Base-by-base conservation (phyloP, 2,113 vertebrate genomes). In the Cephalophus harveyi region DNA sequence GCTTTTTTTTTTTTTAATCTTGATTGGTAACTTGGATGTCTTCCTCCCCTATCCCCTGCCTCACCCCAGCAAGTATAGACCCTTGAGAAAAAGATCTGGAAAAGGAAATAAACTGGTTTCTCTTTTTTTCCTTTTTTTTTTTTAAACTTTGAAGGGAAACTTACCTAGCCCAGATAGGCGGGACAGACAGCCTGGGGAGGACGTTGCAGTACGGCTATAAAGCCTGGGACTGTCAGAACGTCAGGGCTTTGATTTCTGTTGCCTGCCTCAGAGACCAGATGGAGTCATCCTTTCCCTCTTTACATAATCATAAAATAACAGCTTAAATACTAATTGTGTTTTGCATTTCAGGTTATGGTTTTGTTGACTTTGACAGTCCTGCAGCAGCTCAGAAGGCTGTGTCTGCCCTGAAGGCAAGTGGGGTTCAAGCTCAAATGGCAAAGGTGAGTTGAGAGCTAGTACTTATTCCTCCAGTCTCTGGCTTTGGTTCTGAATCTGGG, bases 381-480 rank as follows among this genome's bases (percentile, higher is more conserved):
- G 99, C 99, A 74, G 99, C 99, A 78, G 99, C 99, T 98, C 99
- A 99, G 99, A 99, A 99, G 98, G 99, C 99, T 0, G 99, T 99
- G 97, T 99, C 99, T 55, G 99, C 99, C 98, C 99, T 99, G 97
- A 99, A 99, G 98, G 99, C 99, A 83, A 99, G 90, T 87, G 99
- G 99, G 94, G 99, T 99, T 97, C 99, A 99, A 98, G 99, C 99
- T 97, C 99, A 99, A 98, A 99, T 99, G 99, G 99, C 99, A 98
- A 99, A 99, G 99, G 99, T 99, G 99, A 99, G 98, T 98, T 82
- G 85, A 93, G 55, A 97, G 59, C 87, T 95, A 1, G 33, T 2
- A 9, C 21, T n/a, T 1, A 0, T 12, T 89, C 33, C 89, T 57
- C 23, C 62, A 0, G 74, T 23, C 30, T 21, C 23, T 21, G 10